phyloP scores from a whole-genome alignment of 2,797 vertebrate genomes.

The Neosilurus mollespiculum region DNA sequence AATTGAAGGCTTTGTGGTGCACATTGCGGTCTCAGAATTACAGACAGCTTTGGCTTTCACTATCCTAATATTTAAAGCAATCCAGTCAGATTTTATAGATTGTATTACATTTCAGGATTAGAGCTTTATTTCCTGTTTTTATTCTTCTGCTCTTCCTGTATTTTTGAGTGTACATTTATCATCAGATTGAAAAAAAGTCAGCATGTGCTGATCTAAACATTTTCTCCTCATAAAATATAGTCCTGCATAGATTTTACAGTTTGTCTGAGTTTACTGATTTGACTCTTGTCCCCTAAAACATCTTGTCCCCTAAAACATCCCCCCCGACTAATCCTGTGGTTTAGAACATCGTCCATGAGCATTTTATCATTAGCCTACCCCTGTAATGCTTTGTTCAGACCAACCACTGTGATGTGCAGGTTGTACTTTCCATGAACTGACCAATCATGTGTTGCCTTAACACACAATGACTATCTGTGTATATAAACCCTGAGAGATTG shows the following conservation, averaged over 20 bases:
- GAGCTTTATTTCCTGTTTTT: background rate
- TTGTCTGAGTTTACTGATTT: conserved; percentile 15
- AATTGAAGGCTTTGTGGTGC: conserved; percentile 20
- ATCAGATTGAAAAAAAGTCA: conserved; percentile 43
- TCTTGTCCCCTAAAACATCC: background rate
- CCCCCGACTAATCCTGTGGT: no score
- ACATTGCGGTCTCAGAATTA: conserved; percentile 27
- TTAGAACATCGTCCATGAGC: no score
- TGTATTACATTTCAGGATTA: conserved; percentile 15
- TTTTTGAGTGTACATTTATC: background rate
- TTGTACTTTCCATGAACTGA: no score
- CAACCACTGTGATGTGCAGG: no score
- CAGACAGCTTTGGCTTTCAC: conserved; percentile 16
- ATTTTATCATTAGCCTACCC: no score
- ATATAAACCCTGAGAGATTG: no score
- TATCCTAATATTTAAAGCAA: conserved; percentile 13
- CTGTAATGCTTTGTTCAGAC: no score
- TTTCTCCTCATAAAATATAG: conserved; percentile 22
- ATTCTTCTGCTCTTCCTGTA: background rate
- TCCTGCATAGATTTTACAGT: background rate
- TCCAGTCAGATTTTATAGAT: background rate
- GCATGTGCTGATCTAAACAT: conserved; percentile 49
- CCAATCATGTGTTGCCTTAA: no score
- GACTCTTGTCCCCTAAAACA: background rate
- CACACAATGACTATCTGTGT: no score